Base-by-base conservation (phyloP, 2,113 vertebrate species). In the Cyrtonyx montezumae region DNA sequence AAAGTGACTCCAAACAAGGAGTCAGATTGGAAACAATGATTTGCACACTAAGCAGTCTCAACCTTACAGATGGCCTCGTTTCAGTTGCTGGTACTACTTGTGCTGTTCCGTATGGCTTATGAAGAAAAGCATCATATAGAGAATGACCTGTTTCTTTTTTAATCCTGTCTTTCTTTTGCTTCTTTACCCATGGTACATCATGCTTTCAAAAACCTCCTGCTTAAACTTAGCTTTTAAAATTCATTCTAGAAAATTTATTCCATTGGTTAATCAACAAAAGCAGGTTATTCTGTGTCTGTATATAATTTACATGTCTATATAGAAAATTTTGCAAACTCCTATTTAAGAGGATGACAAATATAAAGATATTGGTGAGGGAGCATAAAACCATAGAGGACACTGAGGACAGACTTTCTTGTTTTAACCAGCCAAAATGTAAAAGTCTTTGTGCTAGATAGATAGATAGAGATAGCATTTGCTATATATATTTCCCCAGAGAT, bases 1-100 rank as follows among this genome's bases (percentile, higher is more conserved):
- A 34, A 46, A 45, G 42, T 89, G 67, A 75, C 92, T 95, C 89
- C 88, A 83, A 53, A 83, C 90, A 84, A 95, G 71, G 55, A 36
- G 6, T 79, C 36, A 93, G 75, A 68, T 77, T 70, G 80, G 77
- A 92, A 89, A 63, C 12, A 80, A 94, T 58, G 58, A 55, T 36
- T 56, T 84, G 88, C 32, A 16, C 40, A 85, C 55, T 78, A 90
- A 88, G 85, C 13, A 76, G 26, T 75, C 43, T 40, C 0, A 0
- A 30, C 17, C 26, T 59, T 68, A 65, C 0, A 67, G 34, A 17
- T 4, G 62, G 21, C 68, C 11, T 30, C 13, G 79, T 59, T 75
- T 45, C 13, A 76, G 9, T 48, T 84, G 34, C n/a, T 63, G 19
- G 25, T 37, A 36, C 42, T 76, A 23, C 32, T 34, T 55, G 9